Conservation (phyloP, 2,113 vertebrate genomes). For the Mobula birostris region DNA sequence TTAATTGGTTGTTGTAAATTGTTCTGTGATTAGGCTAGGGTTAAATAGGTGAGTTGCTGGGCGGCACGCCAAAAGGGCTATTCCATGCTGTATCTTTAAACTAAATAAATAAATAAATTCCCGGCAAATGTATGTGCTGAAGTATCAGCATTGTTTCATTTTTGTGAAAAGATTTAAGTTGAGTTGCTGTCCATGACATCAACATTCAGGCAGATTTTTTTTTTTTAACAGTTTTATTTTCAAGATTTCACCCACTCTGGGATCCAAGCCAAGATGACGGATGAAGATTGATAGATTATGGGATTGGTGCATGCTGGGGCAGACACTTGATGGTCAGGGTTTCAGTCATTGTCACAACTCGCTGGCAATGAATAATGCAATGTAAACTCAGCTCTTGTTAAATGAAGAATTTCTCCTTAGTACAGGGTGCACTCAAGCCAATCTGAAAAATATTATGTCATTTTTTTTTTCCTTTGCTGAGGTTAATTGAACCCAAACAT, state of each 20-base stretch:
- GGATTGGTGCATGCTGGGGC: background rate
- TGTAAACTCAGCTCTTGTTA: background rate
- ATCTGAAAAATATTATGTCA: conserved; percentile 11
- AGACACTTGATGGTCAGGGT: background rate
- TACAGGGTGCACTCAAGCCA: background rate
- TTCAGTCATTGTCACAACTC: background rate
- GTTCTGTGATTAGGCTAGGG: no score
- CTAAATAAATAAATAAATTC: background rate
- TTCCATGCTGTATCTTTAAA: no score
- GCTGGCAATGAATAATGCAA: background rate
- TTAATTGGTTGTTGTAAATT: no score
- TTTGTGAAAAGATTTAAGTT: background rate
- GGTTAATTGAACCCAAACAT: conserved; percentile 16
- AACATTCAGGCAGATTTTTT: background rate
- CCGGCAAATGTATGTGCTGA: background rate
- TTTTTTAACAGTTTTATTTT: background rate
- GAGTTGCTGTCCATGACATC: background rate
- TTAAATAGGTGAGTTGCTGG: no score
- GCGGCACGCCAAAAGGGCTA: no score
- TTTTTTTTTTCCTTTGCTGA: background rate
- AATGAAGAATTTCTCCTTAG: background rate
- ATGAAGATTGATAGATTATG: background rate
- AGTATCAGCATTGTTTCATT: background rate
- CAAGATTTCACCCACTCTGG: background rate
- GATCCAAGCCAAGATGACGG: conserved; percentile 19